These are phyloP conservation scores for Urocyon cinereoargenteus DNA, from an alignment of 2,797 vertebrate genomes.

Conservation along the genomic window DNA sequence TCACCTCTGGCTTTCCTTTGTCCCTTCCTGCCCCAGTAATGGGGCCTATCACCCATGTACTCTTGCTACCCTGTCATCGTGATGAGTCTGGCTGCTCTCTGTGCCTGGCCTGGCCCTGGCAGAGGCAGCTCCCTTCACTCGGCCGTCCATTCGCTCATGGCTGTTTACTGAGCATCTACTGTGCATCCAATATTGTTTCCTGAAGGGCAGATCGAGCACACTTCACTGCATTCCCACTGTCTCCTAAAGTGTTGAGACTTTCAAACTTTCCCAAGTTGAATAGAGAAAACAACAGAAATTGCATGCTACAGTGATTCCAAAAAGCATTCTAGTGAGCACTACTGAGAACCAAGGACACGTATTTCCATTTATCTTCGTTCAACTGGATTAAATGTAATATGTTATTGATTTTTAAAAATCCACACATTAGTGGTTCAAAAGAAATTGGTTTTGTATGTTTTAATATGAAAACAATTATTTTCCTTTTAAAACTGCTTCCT, in stretches of 20 bases:
- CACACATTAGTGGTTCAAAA: slow-evolving; percentile 2
- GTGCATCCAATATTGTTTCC: accelerated
- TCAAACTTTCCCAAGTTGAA: background rate
- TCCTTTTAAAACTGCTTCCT: background rate
- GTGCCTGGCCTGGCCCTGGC: background rate
- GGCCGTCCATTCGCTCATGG: accelerated
- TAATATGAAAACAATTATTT: slow-evolving; percentile 65
- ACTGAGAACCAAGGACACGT: accelerated
- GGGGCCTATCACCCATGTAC: background rate
- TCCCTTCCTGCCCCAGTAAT: background rate
- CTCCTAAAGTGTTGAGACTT: background rate
- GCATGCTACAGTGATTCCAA: background rate
- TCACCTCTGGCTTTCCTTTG: background rate
- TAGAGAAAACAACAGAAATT: background rate
- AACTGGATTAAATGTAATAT: background rate
- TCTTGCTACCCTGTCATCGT: accelerated
- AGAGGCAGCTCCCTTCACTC: accelerated
- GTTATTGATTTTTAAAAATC: slow-evolving; percentile 6
- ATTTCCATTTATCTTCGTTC: background rate
- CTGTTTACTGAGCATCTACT: background rate
- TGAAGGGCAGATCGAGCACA: background rate
- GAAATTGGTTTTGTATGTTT: slow-evolving; percentile 51
- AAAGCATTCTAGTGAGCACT: background rate
- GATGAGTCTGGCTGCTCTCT: background rate
- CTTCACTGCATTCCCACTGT: background rate